A percentile compares a stretch with the other conserved stretches of the same genome.
These are phyloP conservation scores for Macroglossus sobrinus DNA, from an alignment of 2,113 vertebrate species.

Conservation along the genomic window DNA sequence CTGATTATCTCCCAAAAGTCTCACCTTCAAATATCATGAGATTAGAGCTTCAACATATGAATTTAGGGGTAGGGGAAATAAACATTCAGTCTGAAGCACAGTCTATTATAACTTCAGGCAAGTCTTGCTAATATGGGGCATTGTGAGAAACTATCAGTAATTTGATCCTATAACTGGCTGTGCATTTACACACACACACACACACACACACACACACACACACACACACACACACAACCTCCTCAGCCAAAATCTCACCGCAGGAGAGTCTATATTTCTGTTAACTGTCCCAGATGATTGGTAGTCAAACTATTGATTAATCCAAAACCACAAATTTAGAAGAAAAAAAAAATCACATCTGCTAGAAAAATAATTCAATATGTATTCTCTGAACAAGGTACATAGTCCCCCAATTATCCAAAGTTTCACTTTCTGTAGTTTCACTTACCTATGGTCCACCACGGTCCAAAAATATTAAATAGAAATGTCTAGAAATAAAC, in stretches of 20 bases:
- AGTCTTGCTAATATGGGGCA: not conserved
- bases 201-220: not conserved
- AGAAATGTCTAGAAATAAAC: not conserved
- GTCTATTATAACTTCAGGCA: not conserved
- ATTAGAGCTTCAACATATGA: not conserved
- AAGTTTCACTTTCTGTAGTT: not conserved
- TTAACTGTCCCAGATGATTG: not conserved
- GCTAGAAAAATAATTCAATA: not conserved
- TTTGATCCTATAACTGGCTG: not conserved
- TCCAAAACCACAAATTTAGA: not conserved
- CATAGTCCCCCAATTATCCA: not conserved
- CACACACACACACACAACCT: too few relatives aligned
- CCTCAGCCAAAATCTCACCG: not conserved
- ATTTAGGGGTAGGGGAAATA: not conserved
- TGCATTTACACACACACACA: not conserved
- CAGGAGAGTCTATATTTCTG: not conserved
- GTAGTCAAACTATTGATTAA: not conserved
- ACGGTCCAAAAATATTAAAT: not conserved
- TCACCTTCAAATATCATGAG: not conserved
- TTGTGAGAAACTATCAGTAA: not conserved
- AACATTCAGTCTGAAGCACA: not conserved
- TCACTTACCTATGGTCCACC: not conserved
- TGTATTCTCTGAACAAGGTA: not conserved
- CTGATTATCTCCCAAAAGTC: not conserved
- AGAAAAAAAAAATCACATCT: not conserved